Evolutionary conservation across 1,140 invertebrate species (phyloP), one percentile per base, ranked within the genome.

Genomic region (Anoplophora glabripennis): DNA sequence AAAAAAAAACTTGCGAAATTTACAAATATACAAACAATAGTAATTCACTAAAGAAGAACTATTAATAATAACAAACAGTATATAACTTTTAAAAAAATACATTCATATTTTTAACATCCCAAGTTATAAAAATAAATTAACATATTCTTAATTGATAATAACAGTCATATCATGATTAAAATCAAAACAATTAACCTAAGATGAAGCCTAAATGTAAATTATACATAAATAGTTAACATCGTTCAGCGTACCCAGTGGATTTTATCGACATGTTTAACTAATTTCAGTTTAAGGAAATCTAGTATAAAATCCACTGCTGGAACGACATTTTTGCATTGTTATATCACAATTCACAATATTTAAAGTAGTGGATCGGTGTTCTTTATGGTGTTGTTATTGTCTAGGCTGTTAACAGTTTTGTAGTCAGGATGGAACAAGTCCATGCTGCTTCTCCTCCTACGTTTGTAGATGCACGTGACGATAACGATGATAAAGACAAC

Each of bases 361-460:
- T 17, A 54, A 44, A 54, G 52, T 12, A 65, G 40, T 15, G 41
- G 44, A 35, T 54, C 17, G 10, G 34, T 46, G 15, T 65, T 61
- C 36, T 59, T 65, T 18, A 58, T 65, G 7, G 53, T 62, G 44
- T 65, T 65, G 53, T 65, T 65, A 37, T 65, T 57, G 15, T 56
- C 53, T n/a, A 45, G 15, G 18, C 37, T 64, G 21, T 48, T 51
- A 12, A 65, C 63, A 7, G 44, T 54, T n/a, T 56, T 59, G 51
- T 65, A 65, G 35, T 11, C 55, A 55, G 9, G 51, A 4, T 54
- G 37, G 4, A 55, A 58, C 28, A 60, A 40, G 36, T 60, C 58
- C 18, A 65, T 38, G 46, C 56, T 65, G 37, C 60, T 55, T 34
- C 59, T 61, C 36, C 56, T 44, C 18, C 57, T 58, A 41, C 56